These are phyloP conservation scores for Neosilurus hyrtlii DNA, from an alignment of 2,797 vertebrate genomes.

Conservation along the genomic window DNA sequence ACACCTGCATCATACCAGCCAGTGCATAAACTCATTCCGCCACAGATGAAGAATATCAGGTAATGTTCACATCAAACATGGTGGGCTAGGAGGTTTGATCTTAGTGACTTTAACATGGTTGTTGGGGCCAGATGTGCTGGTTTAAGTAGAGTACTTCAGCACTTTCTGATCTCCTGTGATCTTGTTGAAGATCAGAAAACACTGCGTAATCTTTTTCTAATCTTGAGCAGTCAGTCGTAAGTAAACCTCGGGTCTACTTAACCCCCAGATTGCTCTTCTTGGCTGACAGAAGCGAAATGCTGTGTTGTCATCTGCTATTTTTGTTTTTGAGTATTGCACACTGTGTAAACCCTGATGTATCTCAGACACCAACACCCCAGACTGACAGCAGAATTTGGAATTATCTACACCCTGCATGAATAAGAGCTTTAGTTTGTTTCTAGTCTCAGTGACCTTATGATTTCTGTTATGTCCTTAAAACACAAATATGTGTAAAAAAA, in stretches of 20 bases:
- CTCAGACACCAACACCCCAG: neutral
- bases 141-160: neutral
- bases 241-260: neutral
- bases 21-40: neutral
- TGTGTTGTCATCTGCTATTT: neutral
- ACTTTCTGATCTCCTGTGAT: neutral
- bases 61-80: neutral
- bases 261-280: neutral
- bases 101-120: neutral
- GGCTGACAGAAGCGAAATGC: neutral
- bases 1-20: neutral
- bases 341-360: neutral
- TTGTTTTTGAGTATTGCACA: neutral
- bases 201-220: neutral
- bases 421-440: neutral
- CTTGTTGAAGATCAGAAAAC: neutral
- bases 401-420: neutral
- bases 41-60: neutral
- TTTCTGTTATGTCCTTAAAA: conserved; percentile 54
- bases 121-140: neutral
- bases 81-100: neutral
- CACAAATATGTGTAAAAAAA: neutral
- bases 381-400: neutral
- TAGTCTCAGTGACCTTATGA: conserved; percentile 60
- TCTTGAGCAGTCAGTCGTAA: neutral